Evolutionary conservation across 2,888 invertebrate genomes (phyloP), one percentile per base, ranked within the genome.

Genomic region (Catocala fraxini): DNA sequence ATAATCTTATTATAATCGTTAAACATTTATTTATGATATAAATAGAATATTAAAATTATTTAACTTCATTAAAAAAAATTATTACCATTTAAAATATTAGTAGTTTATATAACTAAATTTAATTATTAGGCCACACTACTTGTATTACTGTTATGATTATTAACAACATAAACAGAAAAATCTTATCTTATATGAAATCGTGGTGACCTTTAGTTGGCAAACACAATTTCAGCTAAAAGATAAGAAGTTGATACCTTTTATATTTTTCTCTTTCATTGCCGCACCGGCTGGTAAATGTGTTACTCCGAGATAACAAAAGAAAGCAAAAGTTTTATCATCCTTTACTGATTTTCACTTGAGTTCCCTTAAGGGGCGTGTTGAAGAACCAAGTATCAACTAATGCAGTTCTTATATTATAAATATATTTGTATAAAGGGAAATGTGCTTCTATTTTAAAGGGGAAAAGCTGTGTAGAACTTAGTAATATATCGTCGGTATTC

Each of bases 291-390:
- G 60, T 58, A 63, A 71, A 71, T 67, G 71, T 73, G 71, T 71
- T 59, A 59, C 67, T 59, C 49, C 11, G 47, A 70, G 73, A 71
- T 74, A 73, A 70, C 59, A 56, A 56, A 67, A 56, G 53, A 60
- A 57, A 58, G 63, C 65, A 61, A 70, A 70, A 70, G 56, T 71
- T 74, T 74, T 74, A 67, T 71, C 71, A 73, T 70, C 49, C 71
- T 67, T 71, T 73, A 73, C 73, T 56, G 56, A 56, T 73, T 73
- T 70, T 70, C 61, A 56, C 58, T 69, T 59, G 53, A 72, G 58
- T 64, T 64, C 69, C 60, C 73, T 56, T 43, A 57, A 39, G 70
- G 59, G 59, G 34, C 54, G 35, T 33, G 35, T 56, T n/a, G 53
- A 56, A 46, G 7, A 65, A 70, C 49, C 41, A 34, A 51, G 41